Percentiles rank a stretch among this genome's conserved stretches.
These are phyloP conservation scores for Macaria liturata DNA, from an alignment of 2,888 invertebrate genomes.

Conservation along the genomic window DNA sequence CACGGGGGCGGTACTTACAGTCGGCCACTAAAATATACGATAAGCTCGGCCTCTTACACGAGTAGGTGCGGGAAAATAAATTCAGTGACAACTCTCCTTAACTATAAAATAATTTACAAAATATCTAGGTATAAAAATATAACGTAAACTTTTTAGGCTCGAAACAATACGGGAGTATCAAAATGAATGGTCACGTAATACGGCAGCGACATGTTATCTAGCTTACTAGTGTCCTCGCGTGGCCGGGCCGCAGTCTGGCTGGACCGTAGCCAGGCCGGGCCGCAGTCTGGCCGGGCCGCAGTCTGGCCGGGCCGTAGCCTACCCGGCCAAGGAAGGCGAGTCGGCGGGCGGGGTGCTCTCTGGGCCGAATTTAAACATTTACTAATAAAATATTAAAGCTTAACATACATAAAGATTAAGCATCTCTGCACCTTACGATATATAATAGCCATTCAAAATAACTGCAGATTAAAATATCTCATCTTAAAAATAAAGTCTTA, in stretches of 20 bases:
- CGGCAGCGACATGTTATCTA: constrained; percentile 65
- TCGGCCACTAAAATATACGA: constrained; percentile 53
- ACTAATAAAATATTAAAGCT: constrained; percentile 84
- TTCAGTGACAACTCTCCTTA: constrained; percentile 58
- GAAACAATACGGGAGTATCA: constrained; percentile 48
- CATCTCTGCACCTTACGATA: constrained; percentile 82
- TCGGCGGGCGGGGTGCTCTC: constrained; percentile 55
- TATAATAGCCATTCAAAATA: constrained; percentile 83
- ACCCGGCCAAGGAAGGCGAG: constrained; percentile 30
- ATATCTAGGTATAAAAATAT: constrained; percentile 77
- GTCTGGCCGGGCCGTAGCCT: no score
- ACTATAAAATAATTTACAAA: constrained; percentile 78
- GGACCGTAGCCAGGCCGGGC: no score
- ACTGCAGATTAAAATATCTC: constrained; percentile 83
- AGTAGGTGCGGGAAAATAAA: constrained; percentile 44
- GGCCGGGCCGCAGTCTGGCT: no score
- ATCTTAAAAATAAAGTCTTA: constrained; percentile 81
- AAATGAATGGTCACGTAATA: constrained; percentile 58
- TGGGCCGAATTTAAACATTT: constrained; percentile 79
- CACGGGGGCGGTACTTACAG: constrained; percentile 51
- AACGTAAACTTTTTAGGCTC: constrained; percentile 65
- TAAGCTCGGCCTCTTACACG: constrained; percentile 57
- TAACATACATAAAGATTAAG: constrained; percentile 84
- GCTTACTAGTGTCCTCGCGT: constrained; percentile 61
- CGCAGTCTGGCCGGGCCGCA: no score